phyloP scores from a whole-genome alignment of 2,888 invertebrate genomes.

The Diloba caeruleocephala region DNA sequence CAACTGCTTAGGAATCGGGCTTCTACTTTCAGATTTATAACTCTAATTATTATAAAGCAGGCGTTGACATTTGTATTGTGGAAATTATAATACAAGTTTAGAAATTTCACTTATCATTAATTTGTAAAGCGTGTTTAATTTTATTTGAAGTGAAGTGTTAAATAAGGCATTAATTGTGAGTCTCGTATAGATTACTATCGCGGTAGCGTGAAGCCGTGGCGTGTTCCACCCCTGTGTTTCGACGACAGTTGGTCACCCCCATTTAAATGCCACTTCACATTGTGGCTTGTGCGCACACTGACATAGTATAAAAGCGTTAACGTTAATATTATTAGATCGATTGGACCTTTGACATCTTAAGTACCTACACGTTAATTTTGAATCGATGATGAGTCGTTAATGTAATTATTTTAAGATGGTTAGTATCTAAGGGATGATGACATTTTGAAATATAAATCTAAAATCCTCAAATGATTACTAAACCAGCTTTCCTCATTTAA shows the following conservation, averaged over 20 bases:
- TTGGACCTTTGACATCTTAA: conserved; percentile 38
- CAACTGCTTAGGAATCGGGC: conserved; percentile 50
- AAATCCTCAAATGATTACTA: too few relatives aligned
- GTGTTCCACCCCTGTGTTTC: conserved; percentile 81
- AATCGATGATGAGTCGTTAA: neutral
- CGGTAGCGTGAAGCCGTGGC: conserved; percentile 82
- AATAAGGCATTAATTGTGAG: conserved; percentile 84
- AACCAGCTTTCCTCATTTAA: too few relatives aligned
- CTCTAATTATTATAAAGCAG: conserved; percentile 11
- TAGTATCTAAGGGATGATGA: too few relatives aligned
- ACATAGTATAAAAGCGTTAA: conserved; percentile 75
- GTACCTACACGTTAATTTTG: conserved; percentile 26
- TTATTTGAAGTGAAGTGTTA: conserved; percentile 74
- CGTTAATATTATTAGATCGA: conserved; percentile 73
- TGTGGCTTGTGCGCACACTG: conserved; percentile 86
- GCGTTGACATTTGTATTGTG: conserved; percentile 12
- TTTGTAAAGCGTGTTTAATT: conserved; percentile 53
- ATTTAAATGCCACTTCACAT: conserved; percentile 87
- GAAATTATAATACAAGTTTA: conserved; percentile 4
- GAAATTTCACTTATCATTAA: conserved; percentile 20
- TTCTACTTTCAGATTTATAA: conserved; percentile 34
- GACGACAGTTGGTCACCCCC: conserved; percentile 89
- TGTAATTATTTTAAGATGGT: too few relatives aligned
- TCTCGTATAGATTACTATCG: conserved; percentile 86
- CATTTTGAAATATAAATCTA: neutral